Conservation (phyloP, 2,113 vertebrate species). For the Thalassarche chlororhynchos region DNA sequence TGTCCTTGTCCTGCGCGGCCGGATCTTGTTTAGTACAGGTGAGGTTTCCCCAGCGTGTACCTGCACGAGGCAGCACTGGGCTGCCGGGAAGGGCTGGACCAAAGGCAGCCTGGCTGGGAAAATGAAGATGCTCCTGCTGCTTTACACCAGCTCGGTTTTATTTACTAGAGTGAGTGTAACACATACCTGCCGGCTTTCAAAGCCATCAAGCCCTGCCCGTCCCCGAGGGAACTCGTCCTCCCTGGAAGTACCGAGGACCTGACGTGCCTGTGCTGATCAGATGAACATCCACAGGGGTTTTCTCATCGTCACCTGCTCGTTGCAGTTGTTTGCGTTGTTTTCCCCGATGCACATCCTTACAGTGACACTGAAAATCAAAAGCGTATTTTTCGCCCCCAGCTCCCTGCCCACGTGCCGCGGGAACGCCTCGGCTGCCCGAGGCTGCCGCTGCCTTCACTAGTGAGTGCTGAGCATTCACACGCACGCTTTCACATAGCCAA, state of each 20-base stretch:
- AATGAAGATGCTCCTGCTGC: not conserved
- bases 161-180: accelerated
- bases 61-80: not conserved
- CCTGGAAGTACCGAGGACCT: not conserved
- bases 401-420: accelerated
- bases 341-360: not conserved
- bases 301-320: accelerated
- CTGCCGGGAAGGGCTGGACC: not conserved
- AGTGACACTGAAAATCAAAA: not conserved
- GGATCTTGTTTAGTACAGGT: accelerated
- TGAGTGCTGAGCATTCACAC: not conserved
- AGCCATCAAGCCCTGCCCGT: not conserved
- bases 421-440: not conserved
- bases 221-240: not conserved
- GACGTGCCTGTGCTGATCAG: not conserved
- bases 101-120: not conserved
- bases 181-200: not conserved
- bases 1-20: accelerated
- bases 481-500: accelerated
- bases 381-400: not conserved
- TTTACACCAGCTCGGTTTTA: not conserved
- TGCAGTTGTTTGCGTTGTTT: not conserved
- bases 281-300: not conserved
- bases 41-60: not conserved
- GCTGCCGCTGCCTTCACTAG: too few relatives aligned